Evolutionary conservation across 1,140 invertebrate species (phyloP).

Genomic region (Trachymyrmex cornetzi): DNA sequence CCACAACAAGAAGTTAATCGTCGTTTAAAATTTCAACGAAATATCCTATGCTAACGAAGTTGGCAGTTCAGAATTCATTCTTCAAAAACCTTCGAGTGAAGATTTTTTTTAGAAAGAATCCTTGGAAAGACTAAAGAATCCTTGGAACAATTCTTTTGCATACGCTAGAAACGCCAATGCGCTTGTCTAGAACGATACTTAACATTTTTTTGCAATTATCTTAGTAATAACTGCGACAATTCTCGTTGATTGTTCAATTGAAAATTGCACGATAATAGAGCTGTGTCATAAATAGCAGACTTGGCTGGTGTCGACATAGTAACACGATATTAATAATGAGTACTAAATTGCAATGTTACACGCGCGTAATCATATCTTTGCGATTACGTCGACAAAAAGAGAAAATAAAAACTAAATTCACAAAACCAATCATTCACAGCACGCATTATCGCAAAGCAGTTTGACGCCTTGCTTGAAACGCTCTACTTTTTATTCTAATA

Average conservation of each 20-base stretch:
- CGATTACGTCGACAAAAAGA: background rate
- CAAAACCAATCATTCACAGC: background rate
- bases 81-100: background rate
- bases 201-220: background rate
- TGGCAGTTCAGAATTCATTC: background rate
- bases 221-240: background rate
- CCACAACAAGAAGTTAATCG: background rate
- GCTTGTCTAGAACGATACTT: background rate
- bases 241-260: background rate
- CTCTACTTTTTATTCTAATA: background rate
- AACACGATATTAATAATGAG: slow-evolving; percentile 25
- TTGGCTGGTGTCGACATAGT: background rate
- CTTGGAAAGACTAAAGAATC: background rate
- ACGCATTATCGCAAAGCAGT: background rate
- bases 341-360: slow-evolving; percentile 4
- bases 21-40: background rate
- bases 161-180: background rate
- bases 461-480: background rate
- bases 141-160: background rate
- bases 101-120: too few relatives aligned
- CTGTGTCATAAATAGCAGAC: background rate
- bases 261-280: background rate
- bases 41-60: background rate
- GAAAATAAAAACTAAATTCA: slow-evolving; percentile 9
- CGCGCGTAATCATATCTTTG: slow-evolving; percentile 17